Evolutionary conservation across 2,888 invertebrate species (phyloP), one percentile per base, ranked within the genome.

Genomic region (Cybosia mesomella): DNA sequence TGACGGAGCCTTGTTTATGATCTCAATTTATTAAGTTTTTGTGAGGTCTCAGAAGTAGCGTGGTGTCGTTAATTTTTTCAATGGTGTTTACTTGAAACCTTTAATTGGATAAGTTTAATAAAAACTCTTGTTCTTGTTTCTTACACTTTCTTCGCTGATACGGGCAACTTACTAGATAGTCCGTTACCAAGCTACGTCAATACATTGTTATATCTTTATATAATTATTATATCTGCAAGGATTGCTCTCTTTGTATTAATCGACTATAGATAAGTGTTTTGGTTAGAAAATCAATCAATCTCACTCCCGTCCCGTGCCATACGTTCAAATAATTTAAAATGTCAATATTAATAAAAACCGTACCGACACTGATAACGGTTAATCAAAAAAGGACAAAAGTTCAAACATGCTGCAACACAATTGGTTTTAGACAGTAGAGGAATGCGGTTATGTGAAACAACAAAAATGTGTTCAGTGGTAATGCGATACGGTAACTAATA

Each of bases 371-470:
- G 88, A 89, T 89, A 91, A 91, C 91, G 89, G 91, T 90, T 92
- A 92, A 92, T 93, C 88, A 90, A 91, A 93, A 91, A 92, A 91
- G 89, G 89, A 82, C 91, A 89, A 93, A 92, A 94, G 93, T 93
- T 94, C 92, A 93, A 92, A 90, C 90, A 89, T 88, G 87, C 88
- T 88, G 90, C 91, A 87, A 87, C 88, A 89, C 89, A 87, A 89
- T 90, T 90, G 88, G 87, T 87, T 85, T 87, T 76, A 81, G 85
- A 87, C 83, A 80, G 75, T 82, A 81, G 78, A 83, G 87, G 89
- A 91, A 93, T 93, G 89, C 80, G 87, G 82, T 80, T 74, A 76
- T 74, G 76, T 82, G 83, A 79, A 85, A 87, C 88, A 87, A 87
- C 85, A 90, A 92, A 80, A 92, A 89, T 90, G 90, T 87, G 85